Base-by-base conservation (phyloP, 2,888 invertebrate species). In the Drosophila differens region DNA sequence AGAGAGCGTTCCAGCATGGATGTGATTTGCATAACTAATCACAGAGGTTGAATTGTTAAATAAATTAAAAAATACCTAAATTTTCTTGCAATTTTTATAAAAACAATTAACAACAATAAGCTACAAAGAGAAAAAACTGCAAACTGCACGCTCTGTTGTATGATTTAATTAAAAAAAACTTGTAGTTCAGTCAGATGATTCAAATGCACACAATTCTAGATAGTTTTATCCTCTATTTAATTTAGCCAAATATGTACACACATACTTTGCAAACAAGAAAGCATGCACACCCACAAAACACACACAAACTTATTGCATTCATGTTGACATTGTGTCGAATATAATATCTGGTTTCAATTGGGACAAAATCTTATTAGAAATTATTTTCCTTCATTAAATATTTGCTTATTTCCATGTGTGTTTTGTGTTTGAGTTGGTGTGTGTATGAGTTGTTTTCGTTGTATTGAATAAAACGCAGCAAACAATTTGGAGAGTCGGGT, bases 301-400 rank as follows among this genome's bases (percentile, higher is more conserved):
- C 39, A 53, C 7, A 58, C 39, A 49, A 33, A 52, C 58, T 53
- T 33, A 55, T 69, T 52, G 44, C 47, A 71, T 22, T 28, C 32
- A 22, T 69, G 72, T 75, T 79, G 69, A 76, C 68, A 82, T 70
- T 65, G 58, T 66, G 47, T 54, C 51, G 63, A 63, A 58, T 60
- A 66, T 67, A 74, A 74, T 83, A 89, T 85, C 74, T 74, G 78
- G 71, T 85, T 83, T 83, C 76, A 80, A 83, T 89, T 78, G 76
- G 82, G 74, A 70, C 76, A 74, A 86, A 80, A 89, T 80, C 87
- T 80, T 86, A 90, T 87, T 87, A 86, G 80, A 87, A 87, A 83
- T 89, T 79, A 89, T 89, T 90, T 85, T 76, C 69, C 74, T 82
- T 82, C 70, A 72, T 76, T 75, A 85, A 90, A 88, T 86, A 85